Percentiles rank a stretch among this genome's conserved stretches.
Conservation (phyloP, 2,797 vertebrate genomes). For the Acrossocheilus fasciatus region DNA sequence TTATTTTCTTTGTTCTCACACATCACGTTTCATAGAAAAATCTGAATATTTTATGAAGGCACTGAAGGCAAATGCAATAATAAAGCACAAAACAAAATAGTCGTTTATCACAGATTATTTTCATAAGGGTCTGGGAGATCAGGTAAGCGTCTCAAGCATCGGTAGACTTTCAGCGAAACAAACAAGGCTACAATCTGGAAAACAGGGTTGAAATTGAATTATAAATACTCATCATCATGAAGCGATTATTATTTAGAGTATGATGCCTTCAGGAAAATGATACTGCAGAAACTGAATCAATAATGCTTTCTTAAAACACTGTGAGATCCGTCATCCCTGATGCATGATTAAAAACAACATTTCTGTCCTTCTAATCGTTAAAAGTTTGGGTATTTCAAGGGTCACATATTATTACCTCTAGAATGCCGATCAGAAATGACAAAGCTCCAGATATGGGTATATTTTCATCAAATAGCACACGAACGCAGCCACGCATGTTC, state of each 20-base stretch:
- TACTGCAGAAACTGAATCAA: neutral
- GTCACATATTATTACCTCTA: constrained; percentile 76
- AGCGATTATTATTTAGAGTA: neutral
- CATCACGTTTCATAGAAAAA: neutral
- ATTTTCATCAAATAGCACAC: constrained; percentile 69
- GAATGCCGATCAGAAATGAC: constrained; percentile 71
- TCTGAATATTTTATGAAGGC: too few species aligned
- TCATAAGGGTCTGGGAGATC: neutral
- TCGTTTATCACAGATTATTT: neutral
- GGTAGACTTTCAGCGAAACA: neutral
- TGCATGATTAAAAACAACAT: neutral
- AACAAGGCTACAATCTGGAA: neutral
- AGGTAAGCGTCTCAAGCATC: neutral
- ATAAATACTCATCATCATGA: neutral
- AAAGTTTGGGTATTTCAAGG: neutral
- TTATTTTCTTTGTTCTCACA: neutral
- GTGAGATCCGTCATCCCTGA: neutral
- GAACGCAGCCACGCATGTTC: constrained; percentile 70
- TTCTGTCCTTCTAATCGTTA: neutral
- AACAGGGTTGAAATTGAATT: neutral
- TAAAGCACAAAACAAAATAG: neutral
- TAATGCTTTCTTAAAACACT: neutral
- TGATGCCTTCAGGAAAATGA: neutral
- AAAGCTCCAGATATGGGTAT: constrained; percentile 73
- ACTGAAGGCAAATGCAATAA: neutral